Conservation (phyloP, 1,140 invertebrate genomes). For the Drosophila neocordata region DNA sequence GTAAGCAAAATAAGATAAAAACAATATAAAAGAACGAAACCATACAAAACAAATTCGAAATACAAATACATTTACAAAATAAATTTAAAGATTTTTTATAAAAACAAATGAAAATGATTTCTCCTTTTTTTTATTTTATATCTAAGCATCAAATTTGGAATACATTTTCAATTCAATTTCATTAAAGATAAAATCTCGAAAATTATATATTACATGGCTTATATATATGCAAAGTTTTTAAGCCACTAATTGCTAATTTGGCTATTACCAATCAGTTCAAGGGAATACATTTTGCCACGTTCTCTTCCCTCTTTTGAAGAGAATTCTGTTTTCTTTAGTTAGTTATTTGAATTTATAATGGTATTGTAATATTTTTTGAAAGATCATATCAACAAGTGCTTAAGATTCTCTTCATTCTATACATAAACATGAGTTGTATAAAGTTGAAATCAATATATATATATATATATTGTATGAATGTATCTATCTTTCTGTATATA, state of each 20-base stretch:
- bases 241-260: not conserved
- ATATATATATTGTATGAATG: too few species aligned
- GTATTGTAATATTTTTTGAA: not conserved
- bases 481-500: not conserved
- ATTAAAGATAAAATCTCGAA: too few species aligned
- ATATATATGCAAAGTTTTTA: too few species aligned
- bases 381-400: not conserved
- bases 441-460: not conserved
- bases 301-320: not conserved
- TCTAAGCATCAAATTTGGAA: too few species aligned
- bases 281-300: not conserved
- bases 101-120: too few species aligned
- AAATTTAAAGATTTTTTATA: slow-evolving; percentile 59
- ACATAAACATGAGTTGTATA: not conserved
- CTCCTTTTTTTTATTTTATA: too few species aligned
- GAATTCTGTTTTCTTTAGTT: not conserved
- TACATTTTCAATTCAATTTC: too few species aligned
- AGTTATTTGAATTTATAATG: not conserved
- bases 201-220: too few species aligned
- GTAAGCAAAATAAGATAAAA: slow-evolving; percentile 57
- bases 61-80: slow-evolving; percentile 56
- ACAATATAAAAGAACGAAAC: slow-evolving; percentile 40
- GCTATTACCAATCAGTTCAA: not conserved
- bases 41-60: slow-evolving; percentile 29
- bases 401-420: not conserved